phyloP scores from a whole-genome alignment of 2,113 vertebrate genomes.

The Clarias batrachus region DNA sequence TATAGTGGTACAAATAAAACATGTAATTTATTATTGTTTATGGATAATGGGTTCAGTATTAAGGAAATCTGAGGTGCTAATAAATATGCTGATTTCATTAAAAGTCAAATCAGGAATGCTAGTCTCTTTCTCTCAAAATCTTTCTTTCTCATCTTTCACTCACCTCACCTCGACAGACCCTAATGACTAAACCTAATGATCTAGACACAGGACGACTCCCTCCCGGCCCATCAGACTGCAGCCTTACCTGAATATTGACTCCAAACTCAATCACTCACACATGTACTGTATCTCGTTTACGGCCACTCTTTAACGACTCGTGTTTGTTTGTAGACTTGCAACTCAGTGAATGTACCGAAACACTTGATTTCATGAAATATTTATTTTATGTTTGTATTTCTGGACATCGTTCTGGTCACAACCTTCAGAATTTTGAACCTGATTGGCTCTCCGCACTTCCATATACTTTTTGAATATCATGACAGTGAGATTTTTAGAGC shows the following conservation, averaged over 20 bases:
- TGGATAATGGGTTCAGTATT: constrained; percentile 44
- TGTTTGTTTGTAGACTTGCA: background rate
- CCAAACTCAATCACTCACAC: background rate
- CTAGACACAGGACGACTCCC: constrained; percentile 4
- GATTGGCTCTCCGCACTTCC: background rate
- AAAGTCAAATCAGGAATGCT: constrained; percentile 42
- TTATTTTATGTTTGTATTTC: background rate
- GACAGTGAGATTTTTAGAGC: background rate
- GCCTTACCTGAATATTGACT: background rate
- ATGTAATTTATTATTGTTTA: constrained; percentile 36
- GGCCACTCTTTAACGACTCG: background rate
- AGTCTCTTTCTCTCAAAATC: background rate
- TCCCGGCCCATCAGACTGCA: background rate
- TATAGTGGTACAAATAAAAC: background rate
- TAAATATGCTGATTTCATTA: constrained; percentile 48
- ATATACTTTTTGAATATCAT: background rate
- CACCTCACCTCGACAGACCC: constrained; percentile 1
- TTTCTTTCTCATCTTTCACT: background rate
- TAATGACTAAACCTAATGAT: constrained; percentile 58
- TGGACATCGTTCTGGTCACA: background rate
- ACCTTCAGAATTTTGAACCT: background rate
- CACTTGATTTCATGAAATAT: too few species aligned
- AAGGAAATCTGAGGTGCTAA: background rate
- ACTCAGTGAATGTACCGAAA: background rate
- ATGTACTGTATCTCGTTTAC: background rate